Evolutionary conservation across 2,113 vertebrate genomes (phyloP).

Genomic region (Abramis brama): DNA sequence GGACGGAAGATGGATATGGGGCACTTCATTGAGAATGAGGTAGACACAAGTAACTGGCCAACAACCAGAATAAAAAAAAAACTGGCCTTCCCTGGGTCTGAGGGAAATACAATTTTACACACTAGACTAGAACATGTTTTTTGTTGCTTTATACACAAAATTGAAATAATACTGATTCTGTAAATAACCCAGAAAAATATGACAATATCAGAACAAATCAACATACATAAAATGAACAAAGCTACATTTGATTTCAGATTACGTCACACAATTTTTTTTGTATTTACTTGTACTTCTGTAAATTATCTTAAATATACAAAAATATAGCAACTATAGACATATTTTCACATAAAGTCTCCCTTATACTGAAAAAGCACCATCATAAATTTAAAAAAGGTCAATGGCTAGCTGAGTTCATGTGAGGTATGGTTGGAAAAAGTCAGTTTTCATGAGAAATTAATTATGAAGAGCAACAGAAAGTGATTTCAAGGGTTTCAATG

Average conservation of each 20-base stretch:
- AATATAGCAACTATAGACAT: conserved; percentile 51
- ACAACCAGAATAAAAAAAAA: conserved; percentile 65
- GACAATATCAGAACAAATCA: conserved; percentile 14
- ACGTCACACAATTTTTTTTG: not conserved
- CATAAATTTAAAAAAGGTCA: conserved; percentile 64
- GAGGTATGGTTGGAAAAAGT: conserved; percentile 82
- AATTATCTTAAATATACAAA: conserved; percentile 64
- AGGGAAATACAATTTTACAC: conserved; percentile 5
- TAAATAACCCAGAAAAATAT: conserved; percentile 9
- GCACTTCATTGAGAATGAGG: conserved; percentile 82
- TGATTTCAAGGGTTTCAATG: conserved; percentile 49
- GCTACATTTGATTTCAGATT: conserved; percentile 34
- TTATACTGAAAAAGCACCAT: conserved; percentile 80
- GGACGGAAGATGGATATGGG: conserved; percentile 63
- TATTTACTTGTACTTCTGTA: conserved; percentile 46
- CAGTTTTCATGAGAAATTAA: conserved; percentile 50
- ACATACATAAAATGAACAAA: conserved; percentile 1
- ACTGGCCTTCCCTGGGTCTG: conserved; percentile 37
- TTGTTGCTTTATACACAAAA: conserved; percentile 17
- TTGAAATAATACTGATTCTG: conserved; percentile 16
- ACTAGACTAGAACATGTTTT: conserved; percentile 6
- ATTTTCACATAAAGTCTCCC: conserved; percentile 68
- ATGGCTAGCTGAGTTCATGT: conserved; percentile 79
- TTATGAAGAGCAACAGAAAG: conserved; percentile 26
- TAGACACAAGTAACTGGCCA: conserved; percentile 83